phyloP scores from a whole-genome alignment of 2,113 vertebrate species.

The Tetraodon nigroviridis region DNA sequence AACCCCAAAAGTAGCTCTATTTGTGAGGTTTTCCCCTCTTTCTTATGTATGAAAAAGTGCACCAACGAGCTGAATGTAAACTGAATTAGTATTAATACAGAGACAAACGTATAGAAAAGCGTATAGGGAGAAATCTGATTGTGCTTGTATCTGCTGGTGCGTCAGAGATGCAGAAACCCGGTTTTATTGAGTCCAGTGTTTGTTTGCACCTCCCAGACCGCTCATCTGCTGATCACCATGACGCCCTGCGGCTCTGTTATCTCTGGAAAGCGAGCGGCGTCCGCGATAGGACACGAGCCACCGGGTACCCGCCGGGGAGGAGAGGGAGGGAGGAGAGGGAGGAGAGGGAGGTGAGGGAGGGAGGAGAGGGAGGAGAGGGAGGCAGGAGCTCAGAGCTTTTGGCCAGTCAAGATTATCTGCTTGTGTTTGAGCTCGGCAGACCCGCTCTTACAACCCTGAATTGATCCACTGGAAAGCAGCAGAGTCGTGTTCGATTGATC shows the following conservation, averaged over 20 bases:
- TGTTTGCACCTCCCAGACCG: conserved; percentile 36
- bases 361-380: too few relatives aligned
- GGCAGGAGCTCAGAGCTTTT: conserved; percentile 39
- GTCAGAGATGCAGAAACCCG: conserved; percentile 9
- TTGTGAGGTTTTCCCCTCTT: not conserved
- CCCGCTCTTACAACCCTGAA: conserved; percentile 11
- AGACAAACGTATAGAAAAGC: not conserved
- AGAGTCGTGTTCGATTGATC: conserved; percentile 10
- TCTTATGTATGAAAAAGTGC: not conserved
- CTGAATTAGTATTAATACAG: too few relatives aligned
- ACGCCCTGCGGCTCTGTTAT: conserved; percentile 46
- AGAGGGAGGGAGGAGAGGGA: too few relatives aligned
- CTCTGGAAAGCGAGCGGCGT: conserved; percentile 50
- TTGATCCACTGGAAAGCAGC: conserved; percentile 13
- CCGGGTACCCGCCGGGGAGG: conserved; percentile 4
- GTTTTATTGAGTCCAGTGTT: conserved; percentile 39
- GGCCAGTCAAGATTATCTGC: conserved; percentile 53
- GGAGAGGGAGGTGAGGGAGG: too few relatives aligned
- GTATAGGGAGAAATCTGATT: conserved; percentile 6
- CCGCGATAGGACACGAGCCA: conserved; percentile 44
- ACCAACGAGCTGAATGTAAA: too few relatives aligned
- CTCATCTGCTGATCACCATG: conserved; percentile 39
- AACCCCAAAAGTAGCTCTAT: not conserved
- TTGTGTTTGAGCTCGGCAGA: conserved; percentile 36
- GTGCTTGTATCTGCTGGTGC: too few relatives aligned